Conservation (phyloP, 2,888 invertebrate species). For the Belgica antarctica region DNA sequence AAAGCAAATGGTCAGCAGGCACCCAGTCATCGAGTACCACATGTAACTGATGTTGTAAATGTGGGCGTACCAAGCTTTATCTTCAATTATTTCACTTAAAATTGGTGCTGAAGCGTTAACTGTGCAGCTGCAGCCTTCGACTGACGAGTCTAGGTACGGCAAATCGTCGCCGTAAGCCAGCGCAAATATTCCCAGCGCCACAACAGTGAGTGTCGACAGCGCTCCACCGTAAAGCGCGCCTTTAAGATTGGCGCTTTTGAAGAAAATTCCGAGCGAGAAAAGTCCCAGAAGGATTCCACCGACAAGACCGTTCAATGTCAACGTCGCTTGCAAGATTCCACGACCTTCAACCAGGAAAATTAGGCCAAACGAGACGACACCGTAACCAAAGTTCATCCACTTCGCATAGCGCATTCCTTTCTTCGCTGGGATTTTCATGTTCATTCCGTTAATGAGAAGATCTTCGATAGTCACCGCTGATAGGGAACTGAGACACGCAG, state of each 20-base stretch:
- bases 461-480: constrained; percentile 91
- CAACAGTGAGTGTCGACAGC: constrained; percentile 51
- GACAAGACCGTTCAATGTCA: constrained; percentile 85
- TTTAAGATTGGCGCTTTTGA: constrained; percentile 81
- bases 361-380: constrained; percentile 71
- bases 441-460: constrained; percentile 70
- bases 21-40: constrained; percentile 86
- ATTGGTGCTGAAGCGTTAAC: constrained; percentile 46
- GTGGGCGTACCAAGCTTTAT: constrained; percentile 48
- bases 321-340: constrained; percentile 82
- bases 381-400: constrained; percentile 69
- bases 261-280: constrained; percentile 84
- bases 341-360: constrained; percentile 87
- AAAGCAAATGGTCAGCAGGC: constrained; percentile 67
- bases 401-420: constrained; percentile 74
- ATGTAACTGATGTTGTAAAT: constrained; percentile 78
- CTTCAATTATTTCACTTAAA: constrained; percentile 47
- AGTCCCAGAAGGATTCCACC: constrained; percentile 85
- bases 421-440: constrained; percentile 67
- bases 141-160: constrained; percentile 49
- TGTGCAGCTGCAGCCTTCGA: constrained; percentile 51
- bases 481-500: constrained; percentile 87
- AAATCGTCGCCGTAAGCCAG: constrained; percentile 51
- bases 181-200: constrained; percentile 53
- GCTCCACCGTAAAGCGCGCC: constrained; percentile 55